Conservation (phyloP, 2,888 invertebrate species). For the Neoscelio sp. region DNA sequence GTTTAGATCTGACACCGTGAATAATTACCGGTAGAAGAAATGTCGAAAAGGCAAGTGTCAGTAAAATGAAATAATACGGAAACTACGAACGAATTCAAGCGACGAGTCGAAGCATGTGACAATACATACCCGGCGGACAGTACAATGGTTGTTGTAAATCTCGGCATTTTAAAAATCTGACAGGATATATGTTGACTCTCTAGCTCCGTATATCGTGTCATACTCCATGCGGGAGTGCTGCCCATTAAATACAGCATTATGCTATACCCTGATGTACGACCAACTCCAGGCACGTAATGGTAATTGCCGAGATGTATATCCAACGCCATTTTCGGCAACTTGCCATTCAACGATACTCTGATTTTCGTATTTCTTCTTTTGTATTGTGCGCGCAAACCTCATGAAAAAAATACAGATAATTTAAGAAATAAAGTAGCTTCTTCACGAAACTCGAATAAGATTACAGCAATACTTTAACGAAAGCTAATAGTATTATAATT, state of each 20-base stretch:
- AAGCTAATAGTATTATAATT: no score
- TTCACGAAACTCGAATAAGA: not conserved
- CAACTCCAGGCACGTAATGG: slow-evolving; percentile 77
- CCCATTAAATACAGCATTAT: slow-evolving; percentile 82
- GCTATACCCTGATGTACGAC: slow-evolving; percentile 75
- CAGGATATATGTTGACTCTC: slow-evolving; percentile 80
- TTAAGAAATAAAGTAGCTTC: slow-evolving; percentile 17
- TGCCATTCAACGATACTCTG: slow-evolving; percentile 71
- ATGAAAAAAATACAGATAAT: slow-evolving; percentile 5
- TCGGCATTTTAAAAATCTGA: slow-evolving; percentile 81
- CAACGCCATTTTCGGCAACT: slow-evolving; percentile 79
- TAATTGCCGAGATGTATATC: slow-evolving; percentile 79
- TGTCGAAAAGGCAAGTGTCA: slow-evolving; percentile 37
- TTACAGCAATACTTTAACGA: not conserved
- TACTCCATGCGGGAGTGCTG: slow-evolving; percentile 75
- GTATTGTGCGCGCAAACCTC: not conserved
- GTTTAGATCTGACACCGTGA: slow-evolving; percentile 2
- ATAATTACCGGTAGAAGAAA: slow-evolving; percentile 59
- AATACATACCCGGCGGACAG: slow-evolving; percentile 78
- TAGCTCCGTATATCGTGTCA: slow-evolving; percentile 79
- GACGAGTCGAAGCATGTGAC: slow-evolving; percentile 71
- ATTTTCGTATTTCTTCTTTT: slow-evolving; percentile 25
- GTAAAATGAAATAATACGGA: slow-evolving; percentile 53
- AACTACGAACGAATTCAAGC: slow-evolving; percentile 41
- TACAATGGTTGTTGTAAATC: slow-evolving; percentile 82